These are phyloP conservation scores for Sebastes jordani DNA, from an alignment of 2,797 vertebrate species.

Conservation along the genomic window DNA sequence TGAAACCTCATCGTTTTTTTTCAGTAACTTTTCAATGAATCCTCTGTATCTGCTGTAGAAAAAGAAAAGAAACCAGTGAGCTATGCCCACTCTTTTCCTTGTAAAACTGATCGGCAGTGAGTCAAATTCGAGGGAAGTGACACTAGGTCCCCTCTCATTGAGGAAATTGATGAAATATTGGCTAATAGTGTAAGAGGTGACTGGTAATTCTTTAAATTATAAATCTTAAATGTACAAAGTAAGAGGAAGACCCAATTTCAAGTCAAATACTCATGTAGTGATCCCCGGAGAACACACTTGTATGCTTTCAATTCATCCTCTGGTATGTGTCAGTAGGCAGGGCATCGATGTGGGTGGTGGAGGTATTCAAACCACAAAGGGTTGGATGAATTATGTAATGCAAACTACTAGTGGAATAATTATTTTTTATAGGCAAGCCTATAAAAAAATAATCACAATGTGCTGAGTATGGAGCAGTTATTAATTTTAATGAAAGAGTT, in stretches of 20 bases:
- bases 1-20: neutral
- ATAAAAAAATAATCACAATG: neutral
- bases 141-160: neutral
- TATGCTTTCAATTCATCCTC: neutral
- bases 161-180: neutral
- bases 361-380: neutral
- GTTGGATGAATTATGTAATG: neutral
- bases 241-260: neutral
- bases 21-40: neutral
- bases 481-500: neutral
- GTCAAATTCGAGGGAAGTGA: neutral
- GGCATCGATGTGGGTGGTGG: neutral
- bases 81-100: neutral
- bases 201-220: neutral
- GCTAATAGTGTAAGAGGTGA: neutral
- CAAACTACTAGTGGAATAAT: neutral
- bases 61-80: neutral
- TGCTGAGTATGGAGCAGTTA: neutral
- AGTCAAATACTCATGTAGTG: neutral
- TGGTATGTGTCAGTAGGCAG: neutral
- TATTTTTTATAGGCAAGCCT: neutral
- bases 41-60: neutral
- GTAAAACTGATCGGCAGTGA: neutral
- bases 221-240: neutral
- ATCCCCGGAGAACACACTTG: neutral